phyloP scores from a whole-genome alignment of 2,888 invertebrate genomes.

The Limnephilus rhombicus region DNA sequence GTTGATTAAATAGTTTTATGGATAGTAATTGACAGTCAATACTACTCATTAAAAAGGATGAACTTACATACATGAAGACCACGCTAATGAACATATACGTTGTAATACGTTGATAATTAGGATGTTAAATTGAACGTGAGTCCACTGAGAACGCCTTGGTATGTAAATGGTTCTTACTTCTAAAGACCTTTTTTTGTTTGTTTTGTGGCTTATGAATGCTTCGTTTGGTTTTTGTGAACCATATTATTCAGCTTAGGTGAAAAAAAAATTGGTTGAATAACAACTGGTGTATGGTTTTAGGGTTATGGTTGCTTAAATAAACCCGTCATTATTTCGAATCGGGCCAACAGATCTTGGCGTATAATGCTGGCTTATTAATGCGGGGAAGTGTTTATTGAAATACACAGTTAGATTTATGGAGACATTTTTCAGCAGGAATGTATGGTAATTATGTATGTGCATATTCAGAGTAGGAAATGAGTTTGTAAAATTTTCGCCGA shows the following conservation, averaged over 20 bases:
- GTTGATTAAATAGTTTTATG: background rate
- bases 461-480: background rate
- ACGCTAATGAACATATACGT: background rate
- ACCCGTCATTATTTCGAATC: slow-evolving; percentile 36
- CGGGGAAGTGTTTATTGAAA: background rate
- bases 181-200: slow-evolving; percentile 42
- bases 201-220: slow-evolving; percentile 42
- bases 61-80: background rate
- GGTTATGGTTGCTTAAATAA: slow-evolving; percentile 28
- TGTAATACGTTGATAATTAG: background rate
- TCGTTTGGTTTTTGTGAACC: slow-evolving; percentile 40
- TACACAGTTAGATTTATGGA: background rate
- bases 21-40: background rate
- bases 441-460: background rate
- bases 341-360: background rate
- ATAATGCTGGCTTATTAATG: background rate
- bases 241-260: slow-evolving; percentile 27
- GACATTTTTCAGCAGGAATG: background rate
- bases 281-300: background rate
- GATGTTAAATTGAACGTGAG: background rate
- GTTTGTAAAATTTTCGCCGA: background rate
- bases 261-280: slow-evolving; percentile 29
- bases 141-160: background rate
- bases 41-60: background rate
- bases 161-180: background rate